These are phyloP conservation scores for Podarcis raffonei DNA, from an alignment of 2,113 vertebrate species.

Conservation along the genomic window DNA sequence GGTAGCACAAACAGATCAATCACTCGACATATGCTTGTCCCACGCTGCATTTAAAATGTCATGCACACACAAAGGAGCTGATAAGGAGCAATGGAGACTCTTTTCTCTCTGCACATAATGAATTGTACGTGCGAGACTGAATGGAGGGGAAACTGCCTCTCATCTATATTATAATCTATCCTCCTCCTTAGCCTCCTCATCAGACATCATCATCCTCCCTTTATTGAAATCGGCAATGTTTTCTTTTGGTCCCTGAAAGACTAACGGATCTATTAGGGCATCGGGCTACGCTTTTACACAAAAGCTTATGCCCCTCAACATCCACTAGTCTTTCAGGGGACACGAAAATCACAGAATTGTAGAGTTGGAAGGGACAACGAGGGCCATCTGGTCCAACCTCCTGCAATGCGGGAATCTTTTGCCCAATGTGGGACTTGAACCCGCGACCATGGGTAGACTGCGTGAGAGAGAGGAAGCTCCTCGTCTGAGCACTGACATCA, in stretches of 20 bases:
- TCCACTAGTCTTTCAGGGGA: not conserved
- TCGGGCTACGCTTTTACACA: not conserved
- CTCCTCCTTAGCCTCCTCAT: too few relatives aligned
- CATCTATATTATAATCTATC: too few relatives aligned
- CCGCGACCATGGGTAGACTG: too few relatives aligned
- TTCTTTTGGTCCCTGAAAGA: not conserved
- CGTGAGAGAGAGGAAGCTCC: not conserved
- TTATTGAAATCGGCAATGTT: not conserved
- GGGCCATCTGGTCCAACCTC: too few relatives aligned
- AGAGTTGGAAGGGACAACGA: too few relatives aligned
- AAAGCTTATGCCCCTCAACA: not conserved
- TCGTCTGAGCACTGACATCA: not conserved
- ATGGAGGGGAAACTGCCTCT: not conserved
- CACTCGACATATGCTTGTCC: conserved; percentile 8
- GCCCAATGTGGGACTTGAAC: too few relatives aligned
- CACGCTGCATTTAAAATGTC: not conserved
- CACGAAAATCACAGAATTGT: not conserved
- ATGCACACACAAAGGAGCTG: not conserved
- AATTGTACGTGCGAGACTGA: not conserved
- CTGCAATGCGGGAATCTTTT: too few relatives aligned
- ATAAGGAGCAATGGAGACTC: not conserved
- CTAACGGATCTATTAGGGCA: not conserved
- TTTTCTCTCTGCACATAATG: conserved; percentile 3
- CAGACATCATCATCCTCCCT: not conserved
- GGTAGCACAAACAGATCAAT: conserved; percentile 12